Percentiles rank a stretch among this genome's conserved stretches.
These are phyloP conservation scores for Caenorhabditis sp. DNA, from an alignment of 2,888 invertebrate species.

Conservation along the genomic window DNA sequence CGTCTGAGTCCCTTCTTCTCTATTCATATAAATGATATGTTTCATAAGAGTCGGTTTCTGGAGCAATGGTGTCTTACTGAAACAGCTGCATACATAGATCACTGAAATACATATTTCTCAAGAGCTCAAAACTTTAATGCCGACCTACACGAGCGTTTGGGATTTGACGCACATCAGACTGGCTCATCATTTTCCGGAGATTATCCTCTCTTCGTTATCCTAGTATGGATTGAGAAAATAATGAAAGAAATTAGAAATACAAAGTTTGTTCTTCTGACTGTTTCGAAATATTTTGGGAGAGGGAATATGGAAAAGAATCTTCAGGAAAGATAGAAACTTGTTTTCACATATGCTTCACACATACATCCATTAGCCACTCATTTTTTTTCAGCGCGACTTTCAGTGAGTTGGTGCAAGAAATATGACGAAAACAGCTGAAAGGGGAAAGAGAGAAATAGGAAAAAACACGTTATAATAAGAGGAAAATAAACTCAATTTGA, in stretches of 20 bases:
- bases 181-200: not conserved
- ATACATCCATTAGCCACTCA: not conserved
- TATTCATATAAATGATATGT: not conserved
- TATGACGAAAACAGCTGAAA: not conserved
- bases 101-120: not conserved
- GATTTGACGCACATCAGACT: not conserved
- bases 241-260: no score
- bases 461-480: no score
- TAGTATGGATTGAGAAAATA: not conserved
- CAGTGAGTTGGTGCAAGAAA: not conserved
- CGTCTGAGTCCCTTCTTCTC: conserved; percentile 8
- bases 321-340: not conserved
- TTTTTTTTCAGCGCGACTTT: not conserved
- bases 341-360: no score
- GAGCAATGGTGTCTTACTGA: conserved; percentile 17
- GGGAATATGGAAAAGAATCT: no score
- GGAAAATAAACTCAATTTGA: conserved; percentile 24
- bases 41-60: conserved; percentile 12
- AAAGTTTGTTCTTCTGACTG: no score
- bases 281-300: no score
- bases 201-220: not conserved
- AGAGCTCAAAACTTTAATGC: not conserved
- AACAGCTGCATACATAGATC: conserved; percentile 31
- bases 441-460: not conserved
- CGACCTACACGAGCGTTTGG: conserved; percentile 1